Evolutionary conservation across 2,888 invertebrate species (phyloP).

Genomic region (Anorthoa munda): DNA sequence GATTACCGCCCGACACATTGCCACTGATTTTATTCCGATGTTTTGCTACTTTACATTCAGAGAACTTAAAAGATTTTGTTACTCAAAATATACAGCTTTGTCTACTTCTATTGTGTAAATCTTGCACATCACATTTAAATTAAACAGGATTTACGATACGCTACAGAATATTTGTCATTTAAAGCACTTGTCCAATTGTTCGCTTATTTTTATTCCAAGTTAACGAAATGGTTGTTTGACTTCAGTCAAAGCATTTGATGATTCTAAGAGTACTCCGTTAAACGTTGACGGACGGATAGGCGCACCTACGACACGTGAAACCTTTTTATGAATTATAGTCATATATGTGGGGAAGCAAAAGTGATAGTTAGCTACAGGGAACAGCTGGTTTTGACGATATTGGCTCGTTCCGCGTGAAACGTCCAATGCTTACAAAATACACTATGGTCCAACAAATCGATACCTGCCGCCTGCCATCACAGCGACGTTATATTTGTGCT

Average conservation of each 20-base stretch:
- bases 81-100: slow-evolving; percentile 3
- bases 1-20: slow-evolving; percentile 50
- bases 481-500: slow-evolving; percentile 63
- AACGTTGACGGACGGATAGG: neutral
- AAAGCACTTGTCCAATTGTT: slow-evolving; percentile 4
- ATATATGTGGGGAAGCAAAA: slow-evolving; percentile 67
- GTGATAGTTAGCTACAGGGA: slow-evolving; percentile 75
- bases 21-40: slow-evolving; percentile 49
- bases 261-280: no score
- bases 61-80: slow-evolving; percentile 24
- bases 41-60: slow-evolving; percentile 49
- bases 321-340: slow-evolving; percentile 48
- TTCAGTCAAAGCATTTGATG: neutral
- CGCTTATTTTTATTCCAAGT: neutral
- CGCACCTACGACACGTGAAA: neutral
- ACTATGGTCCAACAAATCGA: slow-evolving; percentile 78
- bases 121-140: neutral
- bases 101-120: neutral
- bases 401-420: slow-evolving; percentile 75
- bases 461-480: slow-evolving; percentile 74
- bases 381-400: slow-evolving; percentile 80
- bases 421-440: slow-evolving; percentile 82
- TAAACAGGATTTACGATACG: neutral
- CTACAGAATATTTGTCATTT: neutral
- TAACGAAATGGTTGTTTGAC: neutral